Evolutionary conservation across 2,113 vertebrate genomes (phyloP), one percentile per base, ranked within the genome.

Genomic region (Pyrgilauda ruficollis): DNA sequence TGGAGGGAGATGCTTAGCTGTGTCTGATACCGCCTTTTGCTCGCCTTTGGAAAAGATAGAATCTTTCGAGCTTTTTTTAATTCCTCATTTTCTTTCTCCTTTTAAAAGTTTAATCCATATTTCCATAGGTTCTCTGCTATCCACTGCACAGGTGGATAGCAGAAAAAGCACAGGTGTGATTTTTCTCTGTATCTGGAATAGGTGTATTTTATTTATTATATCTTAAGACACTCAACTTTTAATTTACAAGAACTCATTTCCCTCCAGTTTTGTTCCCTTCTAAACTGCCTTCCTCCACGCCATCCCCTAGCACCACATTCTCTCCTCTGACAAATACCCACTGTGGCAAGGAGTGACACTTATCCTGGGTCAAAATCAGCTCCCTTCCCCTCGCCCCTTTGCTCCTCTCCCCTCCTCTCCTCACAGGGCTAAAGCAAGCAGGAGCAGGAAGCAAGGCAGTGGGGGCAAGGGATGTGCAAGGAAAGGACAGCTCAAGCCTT

Each of bases 161-260:
- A 37, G 37, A 37, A 37, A 37, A 37, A 37, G 15, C 0, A 0
- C 31, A 18, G 7, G 4, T 46, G 15, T 9, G 1, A 3, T 43
- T 83, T 66, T 75, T 27, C 33, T 49, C 37, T 50, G 0, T 23
- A 41, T 46, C 44, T 55, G 17, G 41, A 75, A n/a, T 67, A 69
- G 56, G 9, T 0, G 0, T 20, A 10, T 58, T 85, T 82, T 66
- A 73, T 62, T 87, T 77, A 70, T 67, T 52, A 27, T 21, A 49
- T 66, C 22, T 75, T 37, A 49, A 82, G 58, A 84, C 58, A 68
- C 15, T 72, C 27, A 47, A 18, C 47, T 70, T 89, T 24, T 73
- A 72, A 78, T 75, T 89, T 63, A 43, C 35, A 81, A 63, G n/a
- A 47, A 77, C 11, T 75, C 39, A 22, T 87, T 93, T 89, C 56